These are phyloP conservation scores for Sitta carolinensis DNA, from an alignment of 2,797 vertebrate genomes.

Conservation along the genomic window DNA sequence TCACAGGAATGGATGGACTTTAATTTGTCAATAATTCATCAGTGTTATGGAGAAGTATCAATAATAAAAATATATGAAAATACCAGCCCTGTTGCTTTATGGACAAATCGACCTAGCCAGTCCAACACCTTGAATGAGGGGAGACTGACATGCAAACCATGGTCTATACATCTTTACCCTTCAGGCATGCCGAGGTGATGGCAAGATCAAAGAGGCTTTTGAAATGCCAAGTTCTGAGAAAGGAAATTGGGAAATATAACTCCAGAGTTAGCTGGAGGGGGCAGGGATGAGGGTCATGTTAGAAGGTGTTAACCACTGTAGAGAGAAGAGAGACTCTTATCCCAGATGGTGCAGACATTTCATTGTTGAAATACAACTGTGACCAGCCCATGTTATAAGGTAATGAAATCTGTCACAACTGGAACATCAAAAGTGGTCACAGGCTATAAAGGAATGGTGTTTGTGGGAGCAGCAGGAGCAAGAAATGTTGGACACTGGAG, in stretches of 20 bases:
- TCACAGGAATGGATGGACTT: not conserved
- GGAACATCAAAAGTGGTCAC: constrained; percentile 64
- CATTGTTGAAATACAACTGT: constrained; percentile 54
- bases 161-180: constrained; percentile 60
- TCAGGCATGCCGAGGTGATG: constrained; percentile 57
- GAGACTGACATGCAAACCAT: constrained; percentile 48
- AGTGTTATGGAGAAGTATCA: not conserved
- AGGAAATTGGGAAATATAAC: constrained; percentile 71
- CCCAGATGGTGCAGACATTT: constrained; percentile 65
- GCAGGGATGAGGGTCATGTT: constrained; percentile 62
- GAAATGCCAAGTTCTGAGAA: constrained; percentile 69
- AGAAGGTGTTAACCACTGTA: constrained; percentile 70
- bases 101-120: not conserved
- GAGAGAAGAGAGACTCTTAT: constrained; percentile 45
- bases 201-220: constrained; percentile 69
- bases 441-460: constrained; percentile 39
- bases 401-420: constrained; percentile 60
- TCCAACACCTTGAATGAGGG: constrained; percentile 58
- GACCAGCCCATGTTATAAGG: constrained; percentile 39
- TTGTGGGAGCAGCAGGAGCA: constrained; percentile 26
- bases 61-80: not conserved
- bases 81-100: not conserved
- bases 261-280: constrained; percentile 63
- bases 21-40: not conserved
- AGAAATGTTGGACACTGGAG: constrained; percentile 1